phyloP scores from a whole-genome alignment of 2,797 vertebrate species.

The Sebastes diploproa region DNA sequence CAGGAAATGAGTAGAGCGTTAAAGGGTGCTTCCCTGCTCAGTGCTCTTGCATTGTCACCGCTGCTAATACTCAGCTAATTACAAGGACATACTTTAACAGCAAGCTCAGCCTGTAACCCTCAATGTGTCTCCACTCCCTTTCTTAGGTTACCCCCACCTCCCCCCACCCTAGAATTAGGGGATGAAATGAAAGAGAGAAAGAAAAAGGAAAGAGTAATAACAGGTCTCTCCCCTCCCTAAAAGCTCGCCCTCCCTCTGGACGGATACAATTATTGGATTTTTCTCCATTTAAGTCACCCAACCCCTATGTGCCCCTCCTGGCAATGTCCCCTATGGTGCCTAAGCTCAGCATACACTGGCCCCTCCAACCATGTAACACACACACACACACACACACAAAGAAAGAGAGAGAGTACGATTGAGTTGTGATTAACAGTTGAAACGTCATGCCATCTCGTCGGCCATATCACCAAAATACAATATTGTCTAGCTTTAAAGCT shows the following conservation, averaged over 20 bases:
- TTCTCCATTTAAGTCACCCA: constrained; percentile 77
- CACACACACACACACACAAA: constrained; percentile 35
- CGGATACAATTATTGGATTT: constrained; percentile 83
- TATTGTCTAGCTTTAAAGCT: neutral
- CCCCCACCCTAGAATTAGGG: constrained; percentile 70
- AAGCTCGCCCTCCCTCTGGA: constrained; percentile 73
- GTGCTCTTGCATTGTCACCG: constrained; percentile 75
- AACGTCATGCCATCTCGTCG: neutral
- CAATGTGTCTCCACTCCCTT: constrained; percentile 62
- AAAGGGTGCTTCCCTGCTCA: constrained; percentile 76
- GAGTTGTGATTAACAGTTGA: constrained; percentile 6
- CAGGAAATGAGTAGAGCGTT: constrained; percentile 86
- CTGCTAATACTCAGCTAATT: constrained; percentile 85
- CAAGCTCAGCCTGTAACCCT: constrained; percentile 72
- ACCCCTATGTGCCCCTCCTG: constrained; percentile 60
- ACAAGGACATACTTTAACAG: constrained; percentile 84
- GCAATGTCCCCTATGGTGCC: constrained; percentile 59
- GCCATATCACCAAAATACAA: neutral
- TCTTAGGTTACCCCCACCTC: constrained; percentile 72
- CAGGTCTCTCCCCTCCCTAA: constrained; percentile 65
- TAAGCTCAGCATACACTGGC: constrained; percentile 50
- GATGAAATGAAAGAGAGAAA: constrained; percentile 62
- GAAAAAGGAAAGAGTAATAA: constrained; percentile 76
- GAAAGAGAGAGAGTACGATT: constrained; percentile 15
- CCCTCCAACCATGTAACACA: constrained; percentile 38